Evolutionary conservation across 2,113 vertebrate species (phyloP).

Genomic region (Girardinichthys multiradiatus): DNA sequence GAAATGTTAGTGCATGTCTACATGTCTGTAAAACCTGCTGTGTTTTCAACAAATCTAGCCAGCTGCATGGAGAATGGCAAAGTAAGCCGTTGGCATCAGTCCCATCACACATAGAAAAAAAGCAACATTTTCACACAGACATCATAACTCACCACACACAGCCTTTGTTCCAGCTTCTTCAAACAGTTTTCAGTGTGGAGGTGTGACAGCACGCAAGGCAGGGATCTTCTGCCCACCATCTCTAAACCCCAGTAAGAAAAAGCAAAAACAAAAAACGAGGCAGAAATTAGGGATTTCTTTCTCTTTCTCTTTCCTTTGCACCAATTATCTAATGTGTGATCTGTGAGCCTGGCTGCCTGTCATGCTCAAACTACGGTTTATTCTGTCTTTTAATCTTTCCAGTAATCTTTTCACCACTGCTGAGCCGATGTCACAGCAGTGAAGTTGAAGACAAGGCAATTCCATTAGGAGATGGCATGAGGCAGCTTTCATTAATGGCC

Average conservation of each 20-base stretch:
- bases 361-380: conserved; percentile 47
- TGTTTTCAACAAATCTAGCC: conserved; percentile 47
- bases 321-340: conserved; percentile 76
- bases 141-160: conserved; percentile 22
- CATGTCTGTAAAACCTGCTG: conserved; percentile 19
- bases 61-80: conserved; percentile 38
- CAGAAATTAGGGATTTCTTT: neutral
- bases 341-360: conserved; percentile 45
- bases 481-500: conserved; percentile 65
- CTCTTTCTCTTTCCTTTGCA: conserved; percentile 37
- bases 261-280: neutral
- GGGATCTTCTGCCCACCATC: conserved; percentile 51
- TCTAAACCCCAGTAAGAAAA: conserved; percentile 42
- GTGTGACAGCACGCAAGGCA: conserved; percentile 53
- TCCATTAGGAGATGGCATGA: conserved; percentile 71
- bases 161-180: conserved; percentile 61
- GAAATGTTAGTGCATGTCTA: conserved; percentile 25
- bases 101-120: conserved; percentile 36
- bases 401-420: conserved; percentile 63
- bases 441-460: conserved; percentile 63
- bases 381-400: conserved; percentile 67
- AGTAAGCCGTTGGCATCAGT: conserved; percentile 29
- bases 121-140: conserved; percentile 45
- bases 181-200: conserved; percentile 49
- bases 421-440: conserved; percentile 59